Evolutionary conservation across 2,113 vertebrate genomes (phyloP), one percentile per base, ranked within the genome.

Genomic region (Bos javanicus): DNA sequence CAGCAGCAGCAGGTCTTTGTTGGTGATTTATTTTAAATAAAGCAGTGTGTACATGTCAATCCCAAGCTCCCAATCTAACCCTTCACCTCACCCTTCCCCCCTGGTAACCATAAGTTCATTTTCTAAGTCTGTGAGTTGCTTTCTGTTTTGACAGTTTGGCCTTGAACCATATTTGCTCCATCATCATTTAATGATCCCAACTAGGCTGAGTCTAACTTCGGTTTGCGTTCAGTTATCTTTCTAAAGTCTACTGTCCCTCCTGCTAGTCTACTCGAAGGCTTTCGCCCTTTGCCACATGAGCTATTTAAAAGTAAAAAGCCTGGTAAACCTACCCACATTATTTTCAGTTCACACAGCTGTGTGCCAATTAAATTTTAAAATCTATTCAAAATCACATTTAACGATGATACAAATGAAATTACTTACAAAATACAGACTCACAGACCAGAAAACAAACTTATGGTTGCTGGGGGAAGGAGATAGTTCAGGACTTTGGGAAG

Each of bases 331-430:
- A 50, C 13, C 16, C 39, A 57, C 14, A n/a, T 50, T 52, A 25
- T 87, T 90, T 97, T 82, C 13, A 5, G 30, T 48, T 90, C 54
- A 26, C 39, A 26, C 36, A 87, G 83, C 17, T 83, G 85, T 23
- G 33, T 39, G 36, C 36, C 23, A 74, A 23, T 74, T 39, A 39
- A 81, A 94, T 93, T 92, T 97, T 21, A 84, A 96, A 95, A 98
- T 91, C 93, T 93, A 39, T 90, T 93, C 71, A 94, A 96, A 95
- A 96, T 43, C 89, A 94, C 84, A 21, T 39, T 85, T 33, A 84
- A 30, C 56, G 76, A 87, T 76, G 39, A 43, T 76, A 15, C 71
- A 76, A 43, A 76, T 76, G 71, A 76, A 76, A 74, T 74, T 13
- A 7, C 71, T 76, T 76, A 76, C 71, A 76, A 76, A 76, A 76